phyloP scores from a whole-genome alignment of 35 echinoderm and acorn worm genomes.

The Strongylocentrotus purpuratus region DNA sequence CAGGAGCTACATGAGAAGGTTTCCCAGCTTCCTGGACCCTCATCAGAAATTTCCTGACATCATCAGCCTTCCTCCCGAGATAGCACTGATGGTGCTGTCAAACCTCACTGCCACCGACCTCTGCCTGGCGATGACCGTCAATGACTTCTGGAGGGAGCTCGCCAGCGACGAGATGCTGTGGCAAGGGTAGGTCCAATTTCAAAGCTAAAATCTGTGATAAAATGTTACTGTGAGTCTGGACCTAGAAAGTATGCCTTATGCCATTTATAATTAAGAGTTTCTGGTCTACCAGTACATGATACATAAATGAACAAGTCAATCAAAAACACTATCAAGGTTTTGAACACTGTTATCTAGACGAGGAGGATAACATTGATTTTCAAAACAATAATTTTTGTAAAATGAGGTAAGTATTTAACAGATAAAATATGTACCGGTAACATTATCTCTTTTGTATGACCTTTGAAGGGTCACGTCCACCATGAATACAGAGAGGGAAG shows the following conservation, averaged over 20 bases:
- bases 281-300: no score
- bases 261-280: no score
- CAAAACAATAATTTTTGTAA: neutral
- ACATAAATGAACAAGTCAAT: no score
- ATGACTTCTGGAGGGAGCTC: slow-evolving; percentile 92
- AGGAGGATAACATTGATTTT: neutral
- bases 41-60: slow-evolving; percentile 86
- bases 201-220: neutral
- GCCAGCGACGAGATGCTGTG: slow-evolving; percentile 91
- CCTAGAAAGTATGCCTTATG: no score
- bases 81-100: slow-evolving; percentile 84
- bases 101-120: slow-evolving; percentile 95
- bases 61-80: slow-evolving; percentile 85
- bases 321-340: neutral
- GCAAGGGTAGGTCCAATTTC: slow-evolving; percentile 75
- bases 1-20: neutral
- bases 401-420: no score
- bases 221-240: no score
- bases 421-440: no score
- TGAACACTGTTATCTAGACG: neutral
- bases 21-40: slow-evolving; percentile 66
- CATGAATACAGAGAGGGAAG: no score
- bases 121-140: slow-evolving; percentile 94
- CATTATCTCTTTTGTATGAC: no score
- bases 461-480: no score